Evolutionary conservation across 2,888 invertebrate genomes (phyloP), one percentile per base, ranked within the genome.

Genomic region (Drosophila antonietae): DNA sequence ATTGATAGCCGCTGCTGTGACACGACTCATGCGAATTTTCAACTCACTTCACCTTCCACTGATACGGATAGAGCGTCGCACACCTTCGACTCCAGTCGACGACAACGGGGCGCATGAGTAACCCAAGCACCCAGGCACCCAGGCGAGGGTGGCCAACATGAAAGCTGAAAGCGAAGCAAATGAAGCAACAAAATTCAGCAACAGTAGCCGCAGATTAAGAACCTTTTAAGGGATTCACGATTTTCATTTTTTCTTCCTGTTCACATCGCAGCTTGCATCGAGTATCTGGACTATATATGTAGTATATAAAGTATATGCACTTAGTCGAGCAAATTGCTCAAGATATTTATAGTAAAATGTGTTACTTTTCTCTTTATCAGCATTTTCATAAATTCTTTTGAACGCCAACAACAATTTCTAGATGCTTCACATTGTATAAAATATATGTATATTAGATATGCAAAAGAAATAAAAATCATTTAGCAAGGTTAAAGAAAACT

Each of bases 141-240:
- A 9, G 18, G 23, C 15, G 52, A 20, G n/a, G 52, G 68, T 23
- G 68, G 68, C 15, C 68, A 67, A 15, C 23, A 3, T 51, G 51
- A 51, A 35, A 51, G 51, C 35, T 33, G 33, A 56, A 39, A 35
- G 52, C 56, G 62, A 35, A 53, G 57, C 66, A 87, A 89, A 90
- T 90, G 88, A 90, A 88, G 83, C 79, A 83, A 77, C 79, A 72
- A 77, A 82, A 90, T 90, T 80, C 90, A 81, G 76, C 81, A 88
- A 78, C 90, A 85, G 79, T 80, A 84, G 82, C 83, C 80, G 69
- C 85, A 90, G 91, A 90, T 91, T 91, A 91, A 82, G 81, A 91
- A 91, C 91, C 91, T 91, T 91, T 91, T 91, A 91, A 91, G 86
- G 91, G 89, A 91, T 91, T 91, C 90, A 80, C 74, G 78, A 70